Evolutionary conservation across 2,888 invertebrate species (phyloP).

Genomic region (Dicycla oo): DNA sequence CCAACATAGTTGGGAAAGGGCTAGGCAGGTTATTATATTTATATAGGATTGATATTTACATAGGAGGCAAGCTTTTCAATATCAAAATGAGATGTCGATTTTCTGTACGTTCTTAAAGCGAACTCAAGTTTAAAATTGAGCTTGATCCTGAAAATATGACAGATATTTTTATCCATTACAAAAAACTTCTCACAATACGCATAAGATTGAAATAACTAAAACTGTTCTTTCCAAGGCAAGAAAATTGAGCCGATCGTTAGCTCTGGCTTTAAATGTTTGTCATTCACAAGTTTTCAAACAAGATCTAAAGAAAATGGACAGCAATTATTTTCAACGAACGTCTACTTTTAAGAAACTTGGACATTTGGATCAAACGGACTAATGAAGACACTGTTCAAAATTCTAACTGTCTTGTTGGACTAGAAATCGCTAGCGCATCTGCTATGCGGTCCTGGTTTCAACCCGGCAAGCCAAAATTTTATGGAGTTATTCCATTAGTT

Average conservation of each 20-base stretch:
- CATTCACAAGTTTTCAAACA: constrained; percentile 55
- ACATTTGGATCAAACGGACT: constrained; percentile 21
- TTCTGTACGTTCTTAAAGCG: background rate
- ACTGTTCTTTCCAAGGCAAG: constrained; percentile 33
- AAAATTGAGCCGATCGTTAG: constrained; percentile 46
- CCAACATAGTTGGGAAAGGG: too few relatives aligned
- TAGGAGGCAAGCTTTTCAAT: background rate
- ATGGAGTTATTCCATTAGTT: background rate
- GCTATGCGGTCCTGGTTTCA: too few relatives aligned
- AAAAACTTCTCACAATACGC: constrained; percentile 19
- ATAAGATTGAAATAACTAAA: constrained; percentile 38
- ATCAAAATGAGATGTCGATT: background rate
- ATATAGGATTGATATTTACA: too few relatives aligned
- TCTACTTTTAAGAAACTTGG: constrained; percentile 14
- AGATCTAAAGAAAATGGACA: constrained; percentile 41
- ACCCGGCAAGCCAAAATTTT: too few relatives aligned
- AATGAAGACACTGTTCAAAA: constrained; percentile 1
- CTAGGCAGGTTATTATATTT: too few relatives aligned
- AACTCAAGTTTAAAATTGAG: background rate
- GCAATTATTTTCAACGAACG: constrained; percentile 32
- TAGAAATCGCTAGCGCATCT: background rate
- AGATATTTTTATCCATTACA: background rate
- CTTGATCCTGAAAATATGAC: constrained; percentile 6
- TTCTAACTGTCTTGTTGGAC: background rate
- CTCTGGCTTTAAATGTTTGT: constrained; percentile 42